Base-by-base conservation (phyloP, 2,888 invertebrate species). In the Coenonympha glycerion region DNA sequence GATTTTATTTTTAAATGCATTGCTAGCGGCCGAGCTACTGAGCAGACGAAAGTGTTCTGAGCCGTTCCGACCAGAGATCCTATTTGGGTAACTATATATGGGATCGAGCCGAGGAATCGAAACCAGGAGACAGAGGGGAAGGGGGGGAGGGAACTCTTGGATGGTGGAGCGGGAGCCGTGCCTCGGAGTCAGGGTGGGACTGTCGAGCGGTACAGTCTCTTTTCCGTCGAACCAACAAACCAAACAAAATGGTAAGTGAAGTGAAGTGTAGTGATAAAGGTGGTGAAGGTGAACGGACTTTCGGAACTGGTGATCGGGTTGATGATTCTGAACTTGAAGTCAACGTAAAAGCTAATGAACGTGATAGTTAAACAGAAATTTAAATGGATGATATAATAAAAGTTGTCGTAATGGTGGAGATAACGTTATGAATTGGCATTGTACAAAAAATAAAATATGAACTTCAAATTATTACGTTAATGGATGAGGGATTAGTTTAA, bases 181-280 rank as follows among this genome's bases (percentile, higher is more conserved):
- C 57, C 72, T 81, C 81, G 77, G 84, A 87, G 86, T 85, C 84
- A 81, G 85, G 85, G 83, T 80, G 82, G 81, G 84, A 85, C 85
- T 83, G 78, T 79, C 80, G 81, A 79, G 69, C 79, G 77, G 76
- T 76, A 71, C 82, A 84, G 86, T 87, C 85, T 74, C 81, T 84
- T 80, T 79, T 79, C 79, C 83, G 76, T 83, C 81, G 80, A 74
- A 76, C 74, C 75, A 74, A 79, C 77, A 79, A 76, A 79, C 71
- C 81, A 69, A 76, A 84, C 73, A 84, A 49, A 53, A 87, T 86
- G 87, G 86, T 86, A 80, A 87, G 86, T 84, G 63, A 44, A 58
- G 69, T 72, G 70, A 58, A 59, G 64, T 66, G 64, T 53, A 53
- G 61, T 60, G 31, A 9, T 16, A 36, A 9, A 33, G 31, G 60